These are phyloP conservation scores for Sanderia malayensis DNA, from an alignment of 30 jellyfish, hydroid and myxozoan species.

Conservation along the genomic window DNA sequence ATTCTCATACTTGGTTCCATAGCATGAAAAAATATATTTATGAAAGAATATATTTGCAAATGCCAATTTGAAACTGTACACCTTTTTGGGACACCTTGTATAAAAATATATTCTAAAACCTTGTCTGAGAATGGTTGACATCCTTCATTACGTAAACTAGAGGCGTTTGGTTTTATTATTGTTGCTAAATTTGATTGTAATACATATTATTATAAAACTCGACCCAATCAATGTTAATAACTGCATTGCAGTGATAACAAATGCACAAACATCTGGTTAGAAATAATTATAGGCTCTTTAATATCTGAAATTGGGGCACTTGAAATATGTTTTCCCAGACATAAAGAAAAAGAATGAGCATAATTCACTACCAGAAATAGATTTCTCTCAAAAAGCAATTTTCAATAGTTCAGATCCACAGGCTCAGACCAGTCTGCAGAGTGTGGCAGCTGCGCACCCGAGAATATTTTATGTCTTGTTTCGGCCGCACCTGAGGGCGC, in stretches of 20 bases:
- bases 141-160: too few species aligned
- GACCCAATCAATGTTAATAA: neutral
- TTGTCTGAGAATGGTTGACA: too few species aligned
- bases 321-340: neutral
- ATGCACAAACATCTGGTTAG: constrained; percentile 2
- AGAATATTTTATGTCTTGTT: too few species aligned
- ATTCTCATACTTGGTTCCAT: too few species aligned
- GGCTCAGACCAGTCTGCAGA: neutral
- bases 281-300: neutral
- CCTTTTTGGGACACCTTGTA: too few species aligned
- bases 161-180: too few species aligned
- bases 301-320: neutral
- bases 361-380: constrained; percentile 1
- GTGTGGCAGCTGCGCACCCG: too few species aligned
- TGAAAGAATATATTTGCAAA: neutral
- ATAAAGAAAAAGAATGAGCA: neutral
- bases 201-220: neutral
- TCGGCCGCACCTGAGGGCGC: too few species aligned
- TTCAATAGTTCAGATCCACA: constrained; percentile 2
- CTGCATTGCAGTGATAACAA: constrained; percentile 3
- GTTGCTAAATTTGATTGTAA: constrained; percentile 1
- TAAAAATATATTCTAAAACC: neutral
- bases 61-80: neutral
- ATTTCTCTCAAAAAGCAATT: constrained; percentile 1
- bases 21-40: too few species aligned